Percentiles rank a stretch among this genome's conserved stretches.
These are phyloP conservation scores for Pomacea canaliculata DNA, from an alignment of 2,888 invertebrate genomes.

Conservation along the genomic window DNA sequence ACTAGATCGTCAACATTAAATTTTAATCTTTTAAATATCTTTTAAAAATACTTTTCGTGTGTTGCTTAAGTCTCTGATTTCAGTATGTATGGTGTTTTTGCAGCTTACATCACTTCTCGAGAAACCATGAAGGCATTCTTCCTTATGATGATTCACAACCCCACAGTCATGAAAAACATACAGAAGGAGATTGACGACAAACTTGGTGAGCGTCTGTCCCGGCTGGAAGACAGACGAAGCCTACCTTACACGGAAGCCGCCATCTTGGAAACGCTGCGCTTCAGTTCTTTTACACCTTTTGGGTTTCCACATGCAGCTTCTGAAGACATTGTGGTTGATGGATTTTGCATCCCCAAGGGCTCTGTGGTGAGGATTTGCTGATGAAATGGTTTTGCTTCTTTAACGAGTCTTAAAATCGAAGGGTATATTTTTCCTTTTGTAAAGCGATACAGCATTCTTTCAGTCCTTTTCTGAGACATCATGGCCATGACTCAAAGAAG, in stretches of 20 bases:
- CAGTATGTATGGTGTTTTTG: background rate
- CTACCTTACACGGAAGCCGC: background rate
- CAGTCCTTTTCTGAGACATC: too few species aligned
- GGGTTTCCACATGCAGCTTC: background rate
- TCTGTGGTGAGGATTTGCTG: background rate
- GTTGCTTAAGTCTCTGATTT: too few species aligned
- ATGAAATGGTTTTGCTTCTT: too few species aligned
- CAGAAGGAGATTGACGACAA: background rate
- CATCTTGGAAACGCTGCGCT: background rate
- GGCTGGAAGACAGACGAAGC: slow-evolving; percentile 2
- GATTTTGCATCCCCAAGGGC: background rate
- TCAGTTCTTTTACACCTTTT: background rate
- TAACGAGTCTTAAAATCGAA: too few species aligned
- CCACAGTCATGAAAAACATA: background rate
- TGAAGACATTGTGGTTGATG: background rate
- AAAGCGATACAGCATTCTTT: too few species aligned
- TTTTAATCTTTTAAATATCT: too few species aligned
- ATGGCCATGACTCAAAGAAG: too few species aligned
- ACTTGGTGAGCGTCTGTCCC: background rate
- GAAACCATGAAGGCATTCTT: background rate
- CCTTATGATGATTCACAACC: background rate
- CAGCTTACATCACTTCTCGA: background rate
- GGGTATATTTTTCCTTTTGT: too few species aligned
- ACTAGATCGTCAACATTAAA: too few species aligned
- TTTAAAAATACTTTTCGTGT: too few species aligned